Evolutionary conservation across 2,888 invertebrate genomes (phyloP).

Genomic region (Melanargia galathea): DNA sequence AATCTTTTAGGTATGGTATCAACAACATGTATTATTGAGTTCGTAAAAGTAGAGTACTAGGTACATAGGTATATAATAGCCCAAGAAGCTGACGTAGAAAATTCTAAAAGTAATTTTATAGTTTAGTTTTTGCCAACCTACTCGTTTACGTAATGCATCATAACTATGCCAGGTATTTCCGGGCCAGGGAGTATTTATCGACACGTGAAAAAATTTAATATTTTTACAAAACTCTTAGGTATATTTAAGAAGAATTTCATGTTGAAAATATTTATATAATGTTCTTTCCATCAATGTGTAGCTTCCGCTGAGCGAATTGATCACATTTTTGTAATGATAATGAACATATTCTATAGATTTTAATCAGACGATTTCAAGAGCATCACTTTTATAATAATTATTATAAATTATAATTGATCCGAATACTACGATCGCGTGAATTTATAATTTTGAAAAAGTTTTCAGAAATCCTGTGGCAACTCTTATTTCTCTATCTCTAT

Average conservation of each 20-base stretch:
- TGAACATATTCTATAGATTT: too few species aligned
- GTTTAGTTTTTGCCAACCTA: slow-evolving; percentile 12
- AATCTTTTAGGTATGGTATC: too few species aligned
- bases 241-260: background rate
- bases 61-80: background rate
- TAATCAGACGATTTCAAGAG: too few species aligned
- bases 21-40: background rate
- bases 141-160: background rate
- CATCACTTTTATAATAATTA: too few species aligned
- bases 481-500: too few species aligned
- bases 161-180: slow-evolving; percentile 17
- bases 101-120: slow-evolving; percentile 8
- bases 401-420: too few species aligned
- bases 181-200: background rate
- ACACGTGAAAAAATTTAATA: background rate
- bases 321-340: too few species aligned
- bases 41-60: background rate
- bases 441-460: too few species aligned
- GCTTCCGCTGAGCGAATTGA: background rate
- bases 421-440: too few species aligned
- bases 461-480: too few species aligned
- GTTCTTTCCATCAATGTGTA: background rate
- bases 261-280: too few species aligned
- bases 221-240: background rate
- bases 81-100: background rate